These are phyloP conservation scores for Cisticola juncidis DNA, from an alignment of 2,113 vertebrate species.

Conservation along the genomic window DNA sequence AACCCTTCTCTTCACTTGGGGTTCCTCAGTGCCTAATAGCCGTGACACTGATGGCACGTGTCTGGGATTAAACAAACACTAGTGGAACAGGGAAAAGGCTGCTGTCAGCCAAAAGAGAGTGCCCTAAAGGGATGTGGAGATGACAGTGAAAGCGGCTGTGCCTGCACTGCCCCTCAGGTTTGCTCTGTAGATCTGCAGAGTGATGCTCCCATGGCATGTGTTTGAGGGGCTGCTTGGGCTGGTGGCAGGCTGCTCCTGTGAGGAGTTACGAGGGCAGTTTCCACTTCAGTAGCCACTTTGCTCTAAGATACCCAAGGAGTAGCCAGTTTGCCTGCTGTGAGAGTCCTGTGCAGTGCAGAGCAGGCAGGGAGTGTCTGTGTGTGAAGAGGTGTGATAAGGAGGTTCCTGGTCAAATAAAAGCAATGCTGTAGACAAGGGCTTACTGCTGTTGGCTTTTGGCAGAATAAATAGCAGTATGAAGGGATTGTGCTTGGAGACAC, in stretches of 20 bases:
- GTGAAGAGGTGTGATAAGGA: not conserved
- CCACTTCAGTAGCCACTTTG: not conserved
- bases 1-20: not conserved
- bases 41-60: rapidly evolving
- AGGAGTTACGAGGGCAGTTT: not conserved
- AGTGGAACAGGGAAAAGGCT: not conserved
- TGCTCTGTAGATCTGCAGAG: not conserved
- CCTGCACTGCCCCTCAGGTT: rapidly evolving
- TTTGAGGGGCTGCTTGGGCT: not conserved
- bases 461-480: not conserved
- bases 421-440: not conserved
- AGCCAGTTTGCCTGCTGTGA: not conserved
- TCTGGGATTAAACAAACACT: not conserved
- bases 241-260: not conserved
- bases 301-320: not conserved
- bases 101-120: not conserved
- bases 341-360: not conserved
- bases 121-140: not conserved
- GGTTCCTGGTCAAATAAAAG: not conserved
- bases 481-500: not conserved
- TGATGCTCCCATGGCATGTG: rapidly evolving
- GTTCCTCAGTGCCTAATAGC: not conserved
- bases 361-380: not conserved
- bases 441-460: not conserved
- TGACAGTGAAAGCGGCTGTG: not conserved